These are phyloP conservation scores for Pluvialis apricaria DNA, from an alignment of 2,113 vertebrate species.

Conservation along the genomic window DNA sequence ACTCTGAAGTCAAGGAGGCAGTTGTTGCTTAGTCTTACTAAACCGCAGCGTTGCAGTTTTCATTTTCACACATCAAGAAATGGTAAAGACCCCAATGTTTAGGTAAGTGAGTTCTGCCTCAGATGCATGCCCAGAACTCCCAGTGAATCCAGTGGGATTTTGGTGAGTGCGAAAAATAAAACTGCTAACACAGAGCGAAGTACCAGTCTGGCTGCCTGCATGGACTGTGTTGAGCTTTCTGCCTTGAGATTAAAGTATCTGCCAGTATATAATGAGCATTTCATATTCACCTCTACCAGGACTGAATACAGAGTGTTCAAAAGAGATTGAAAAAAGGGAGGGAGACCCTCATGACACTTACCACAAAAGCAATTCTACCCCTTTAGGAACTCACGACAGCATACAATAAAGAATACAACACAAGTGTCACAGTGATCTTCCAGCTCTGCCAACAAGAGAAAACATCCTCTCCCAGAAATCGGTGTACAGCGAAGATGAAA, in stretches of 20 bases:
- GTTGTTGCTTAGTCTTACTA: background rate
- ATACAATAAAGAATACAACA: background rate
- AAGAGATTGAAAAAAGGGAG: background rate
- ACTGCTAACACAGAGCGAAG: background rate
- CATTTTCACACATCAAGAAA: background rate
- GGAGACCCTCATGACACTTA: background rate
- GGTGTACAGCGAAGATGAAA: background rate
- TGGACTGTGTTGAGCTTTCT: background rate
- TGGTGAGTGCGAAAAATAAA: background rate
- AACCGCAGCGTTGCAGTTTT: background rate
- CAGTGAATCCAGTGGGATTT: background rate
- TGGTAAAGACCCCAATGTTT: accelerated
- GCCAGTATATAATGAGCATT: background rate
- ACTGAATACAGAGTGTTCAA: background rate
- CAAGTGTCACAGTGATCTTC: background rate
- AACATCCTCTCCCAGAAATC: background rate
- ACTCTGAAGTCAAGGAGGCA: background rate
- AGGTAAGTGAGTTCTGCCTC: background rate
- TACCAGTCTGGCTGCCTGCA: background rate
- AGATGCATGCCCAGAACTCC: background rate
- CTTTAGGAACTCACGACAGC: background rate
- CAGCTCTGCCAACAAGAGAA: accelerated
- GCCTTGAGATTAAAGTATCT: background rate
- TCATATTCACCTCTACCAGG: background rate
- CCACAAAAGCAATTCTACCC: background rate